phyloP scores from a whole-genome alignment of 2,113 vertebrate species.

The Sorex fumeus region DNA sequence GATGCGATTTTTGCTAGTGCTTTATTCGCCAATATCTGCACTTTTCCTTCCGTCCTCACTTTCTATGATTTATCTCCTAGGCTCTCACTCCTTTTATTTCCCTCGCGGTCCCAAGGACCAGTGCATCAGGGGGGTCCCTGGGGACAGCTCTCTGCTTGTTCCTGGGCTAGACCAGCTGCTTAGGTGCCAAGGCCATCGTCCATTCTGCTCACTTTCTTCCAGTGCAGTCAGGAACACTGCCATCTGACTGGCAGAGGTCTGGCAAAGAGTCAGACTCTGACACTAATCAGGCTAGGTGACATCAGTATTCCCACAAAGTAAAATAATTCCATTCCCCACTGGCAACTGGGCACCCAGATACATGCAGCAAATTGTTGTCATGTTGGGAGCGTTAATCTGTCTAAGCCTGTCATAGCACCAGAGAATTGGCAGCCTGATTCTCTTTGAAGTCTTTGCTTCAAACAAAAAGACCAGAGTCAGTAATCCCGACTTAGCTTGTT shows the following conservation, averaged over 20 bases:
- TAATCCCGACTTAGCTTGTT: conserved; percentile 34
- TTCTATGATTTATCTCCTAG: conserved; percentile 17
- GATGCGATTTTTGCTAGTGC: neutral
- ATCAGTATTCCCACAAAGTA: neutral
- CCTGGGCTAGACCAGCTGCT: neutral
- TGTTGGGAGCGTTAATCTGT: conserved; percentile 1
- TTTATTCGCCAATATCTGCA: neutral
- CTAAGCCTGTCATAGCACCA: conserved; percentile 42
- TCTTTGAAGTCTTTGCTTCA: conserved; percentile 66
- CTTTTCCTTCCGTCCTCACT: neutral
- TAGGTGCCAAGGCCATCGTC: conserved; percentile 12
- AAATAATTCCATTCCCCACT: conserved; percentile 42
- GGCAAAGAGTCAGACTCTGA: conserved; percentile 12
- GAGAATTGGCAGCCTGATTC: conserved; percentile 39
- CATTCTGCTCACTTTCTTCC: conserved; percentile 28
- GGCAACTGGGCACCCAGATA: neutral
- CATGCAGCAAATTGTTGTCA: neutral
- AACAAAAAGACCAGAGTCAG: conserved; percentile 23
- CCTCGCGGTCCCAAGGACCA: neutral
- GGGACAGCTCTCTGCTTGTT: neutral
- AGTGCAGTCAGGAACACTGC: neutral
- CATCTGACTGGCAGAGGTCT: conserved; percentile 38
- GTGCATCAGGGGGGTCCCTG: neutral
- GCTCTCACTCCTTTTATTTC: conserved; percentile 31
- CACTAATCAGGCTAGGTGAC: neutral